Evolutionary conservation across 2,113 vertebrate species (phyloP).

Genomic region (Tenrec ecaudatus): DNA sequence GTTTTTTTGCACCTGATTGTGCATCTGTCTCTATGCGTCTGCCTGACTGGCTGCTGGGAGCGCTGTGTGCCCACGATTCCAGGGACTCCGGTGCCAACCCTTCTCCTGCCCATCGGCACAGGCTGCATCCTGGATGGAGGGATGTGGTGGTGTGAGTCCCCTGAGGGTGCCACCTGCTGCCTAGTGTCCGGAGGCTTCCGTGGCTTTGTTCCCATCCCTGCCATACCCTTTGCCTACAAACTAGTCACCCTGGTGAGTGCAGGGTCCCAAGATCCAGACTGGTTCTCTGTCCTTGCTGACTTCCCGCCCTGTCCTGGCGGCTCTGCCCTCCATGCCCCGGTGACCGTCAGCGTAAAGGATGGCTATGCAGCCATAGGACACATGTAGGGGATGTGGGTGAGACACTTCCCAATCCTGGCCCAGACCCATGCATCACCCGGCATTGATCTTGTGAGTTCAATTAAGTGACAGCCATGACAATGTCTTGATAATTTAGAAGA

Average conservation of each 20-base stretch:
- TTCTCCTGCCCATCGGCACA: background rate
- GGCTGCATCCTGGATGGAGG: background rate
- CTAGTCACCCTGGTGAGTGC: background rate
- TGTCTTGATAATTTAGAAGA: no score
- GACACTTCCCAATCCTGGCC: no score
- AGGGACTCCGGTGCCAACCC: background rate
- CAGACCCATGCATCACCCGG: no score
- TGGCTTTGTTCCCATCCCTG: background rate
- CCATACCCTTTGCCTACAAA: background rate
- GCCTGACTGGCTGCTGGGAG: constrained; percentile 17
- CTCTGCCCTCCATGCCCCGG: background rate
- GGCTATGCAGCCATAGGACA: constrained; percentile 30
- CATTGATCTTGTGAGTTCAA: no score
- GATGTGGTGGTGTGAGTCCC: background rate
- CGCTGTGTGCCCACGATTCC: background rate
- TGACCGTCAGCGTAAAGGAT: background rate
- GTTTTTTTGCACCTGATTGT: background rate
- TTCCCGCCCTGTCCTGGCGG: background rate
- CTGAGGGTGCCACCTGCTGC: background rate
- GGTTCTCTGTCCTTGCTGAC: constrained; percentile 45
- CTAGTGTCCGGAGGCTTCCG: background rate
- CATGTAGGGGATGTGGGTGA: background rate
- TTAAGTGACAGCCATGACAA: no score
- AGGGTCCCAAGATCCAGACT: background rate
- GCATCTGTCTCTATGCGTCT: background rate